These are phyloP conservation scores for Tinea trinotella DNA, from an alignment of 2,888 invertebrate genomes.

Conservation along the genomic window DNA sequence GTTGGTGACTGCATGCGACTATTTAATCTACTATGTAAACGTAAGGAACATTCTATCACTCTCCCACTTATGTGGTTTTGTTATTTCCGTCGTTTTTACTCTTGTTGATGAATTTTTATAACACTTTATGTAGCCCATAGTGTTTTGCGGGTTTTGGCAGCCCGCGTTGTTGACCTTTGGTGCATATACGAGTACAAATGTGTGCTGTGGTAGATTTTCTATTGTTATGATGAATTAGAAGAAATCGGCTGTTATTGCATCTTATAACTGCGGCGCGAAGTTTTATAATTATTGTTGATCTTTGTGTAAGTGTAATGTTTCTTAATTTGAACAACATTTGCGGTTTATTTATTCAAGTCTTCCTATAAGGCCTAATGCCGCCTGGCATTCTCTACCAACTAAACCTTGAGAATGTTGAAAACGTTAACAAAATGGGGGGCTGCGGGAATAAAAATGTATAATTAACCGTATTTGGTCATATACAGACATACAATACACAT, in stretches of 20 bases:
- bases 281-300: neutral
- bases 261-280: neutral
- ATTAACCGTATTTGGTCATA: too few species aligned
- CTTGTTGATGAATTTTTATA: constrained; percentile 7
- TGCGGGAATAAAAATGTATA: too few species aligned
- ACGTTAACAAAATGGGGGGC: too few species aligned
- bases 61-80: constrained; percentile 1
- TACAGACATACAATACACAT: too few species aligned
- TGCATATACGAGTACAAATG: constrained; percentile 3
- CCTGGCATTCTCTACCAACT: too few species aligned
- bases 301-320: too few species aligned
- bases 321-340: too few species aligned
- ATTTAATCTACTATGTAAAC: neutral
- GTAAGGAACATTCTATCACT: neutral
- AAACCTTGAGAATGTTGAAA: too few species aligned
- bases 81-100: constrained; percentile 4
- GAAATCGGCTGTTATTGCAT: constrained; percentile 2
- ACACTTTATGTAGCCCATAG: constrained; percentile 3
- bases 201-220: constrained; percentile 11
- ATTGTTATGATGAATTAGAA: neutral
- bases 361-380: too few species aligned
- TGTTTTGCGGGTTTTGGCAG: neutral
- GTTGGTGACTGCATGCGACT: neutral
- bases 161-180: constrained; percentile 12
- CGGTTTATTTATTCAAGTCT: too few species aligned